Base-by-base conservation (phyloP, 2,888 invertebrate genomes). In the Oligia fasciuncula region DNA sequence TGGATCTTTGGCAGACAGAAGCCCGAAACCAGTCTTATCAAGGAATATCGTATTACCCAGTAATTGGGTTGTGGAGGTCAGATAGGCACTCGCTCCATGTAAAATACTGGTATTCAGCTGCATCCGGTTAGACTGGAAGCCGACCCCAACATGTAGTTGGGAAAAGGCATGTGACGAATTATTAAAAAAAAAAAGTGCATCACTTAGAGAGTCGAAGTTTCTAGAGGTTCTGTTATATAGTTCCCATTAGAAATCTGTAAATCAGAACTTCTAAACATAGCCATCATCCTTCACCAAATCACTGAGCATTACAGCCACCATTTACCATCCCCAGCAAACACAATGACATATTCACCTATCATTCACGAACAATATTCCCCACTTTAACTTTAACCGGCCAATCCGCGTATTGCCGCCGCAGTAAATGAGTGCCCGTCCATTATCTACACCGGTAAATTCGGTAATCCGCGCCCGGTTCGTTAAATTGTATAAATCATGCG, bases 401-500 rank as follows among this genome's bases (percentile, higher is more conserved):
- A 83, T 85, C 73, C 76, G 35, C 75, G 60, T 70, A 85, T 86
- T 85, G 57, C 76, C 72, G 3, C 46, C 63, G 62, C 49, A 66
- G 68, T 81, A 81, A 80, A 86, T 78, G 78, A 79, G 72, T 70
- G 71, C 29, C 65, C 86, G 86, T 84, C 78, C 84, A 87, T 87
- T 84, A 85, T 76, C 78, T 78, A 80, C 72, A 75, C 77, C 83
- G 76, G 85, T 86, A 87, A 82, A 85, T 84, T 85, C 71, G 81
- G 83, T 89, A 89, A 89, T 88, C 91, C 89, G 68, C 73, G 79
- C 78, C 82, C 85, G 84, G 86, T 87, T 88, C 89, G 90, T 85
- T 91, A 91, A 93, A 92, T 92, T 93, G 90, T 90, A 94, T 94
- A 94, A 94, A 94, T 94, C 94, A 94, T 92, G 89, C 89, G 91